A percentile compares a stretch with the other conserved stretches of the same genome.
Conservation (phyloP, 2,888 invertebrate genomes). For the Eilema depressum region DNA sequence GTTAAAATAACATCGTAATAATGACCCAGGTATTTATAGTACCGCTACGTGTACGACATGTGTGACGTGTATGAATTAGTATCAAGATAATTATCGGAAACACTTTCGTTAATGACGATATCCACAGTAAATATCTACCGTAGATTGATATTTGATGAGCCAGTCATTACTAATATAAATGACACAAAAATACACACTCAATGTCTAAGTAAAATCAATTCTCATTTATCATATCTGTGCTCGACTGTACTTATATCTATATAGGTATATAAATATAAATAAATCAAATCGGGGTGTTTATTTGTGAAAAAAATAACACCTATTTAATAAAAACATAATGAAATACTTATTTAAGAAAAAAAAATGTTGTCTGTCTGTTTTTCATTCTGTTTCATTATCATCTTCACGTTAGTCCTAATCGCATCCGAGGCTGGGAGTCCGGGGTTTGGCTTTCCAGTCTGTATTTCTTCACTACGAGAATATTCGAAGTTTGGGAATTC, state of each 20-base stretch:
- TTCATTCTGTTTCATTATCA: too few relatives aligned
- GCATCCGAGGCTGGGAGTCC: too few relatives aligned
- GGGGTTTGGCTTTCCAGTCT: too few relatives aligned
- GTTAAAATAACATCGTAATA: not conserved
- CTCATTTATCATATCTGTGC: constrained; percentile 9
- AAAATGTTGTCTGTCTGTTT: too few relatives aligned
- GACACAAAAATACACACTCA: not conserved
- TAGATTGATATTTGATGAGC: constrained; percentile 15
- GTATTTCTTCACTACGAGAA: too few relatives aligned
- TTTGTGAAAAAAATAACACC: not conserved
- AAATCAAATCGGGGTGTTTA: not conserved
- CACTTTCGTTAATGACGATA: constrained; percentile 8
- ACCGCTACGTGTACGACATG: not conserved
- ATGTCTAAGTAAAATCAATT: not conserved
- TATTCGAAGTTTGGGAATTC: too few relatives aligned
- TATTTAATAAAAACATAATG: too few relatives aligned
- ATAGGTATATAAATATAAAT: not conserved
- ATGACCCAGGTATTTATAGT: not conserved
- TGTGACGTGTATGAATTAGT: constrained; percentile 2
- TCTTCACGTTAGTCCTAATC: too few relatives aligned
- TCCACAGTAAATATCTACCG: constrained; percentile 6
- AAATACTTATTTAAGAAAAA: too few relatives aligned
- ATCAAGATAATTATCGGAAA: not conserved
- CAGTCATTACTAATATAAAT: constrained; percentile 13
- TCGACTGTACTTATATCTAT: not conserved